A percentile compares a stretch with the other conserved stretches of the same genome.
Evolutionary conservation across 2,797 vertebrate genomes (phyloP).

Genomic region (Gymnoscopelus braueri): DNA sequence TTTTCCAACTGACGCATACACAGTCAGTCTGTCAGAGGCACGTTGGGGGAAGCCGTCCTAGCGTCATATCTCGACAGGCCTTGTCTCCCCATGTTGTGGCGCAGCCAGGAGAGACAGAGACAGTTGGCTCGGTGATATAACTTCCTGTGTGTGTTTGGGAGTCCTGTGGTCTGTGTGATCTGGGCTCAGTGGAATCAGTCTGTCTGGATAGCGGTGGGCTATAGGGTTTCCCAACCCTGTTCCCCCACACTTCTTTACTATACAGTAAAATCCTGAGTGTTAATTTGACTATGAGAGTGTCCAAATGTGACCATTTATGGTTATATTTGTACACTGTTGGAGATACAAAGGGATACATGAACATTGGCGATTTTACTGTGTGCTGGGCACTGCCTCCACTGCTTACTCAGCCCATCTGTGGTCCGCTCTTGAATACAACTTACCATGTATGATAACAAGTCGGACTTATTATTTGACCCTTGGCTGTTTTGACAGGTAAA

Average conservation of each 20-base stretch:
- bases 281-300: too few relatives aligned
- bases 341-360: too few relatives aligned
- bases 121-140: constrained; percentile 68
- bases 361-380: constrained; percentile 13
- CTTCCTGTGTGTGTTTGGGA: constrained; percentile 70
- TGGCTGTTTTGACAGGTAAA: constrained; percentile 34
- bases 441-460: constrained; percentile 47
- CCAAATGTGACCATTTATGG: too few relatives aligned
- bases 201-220: constrained; percentile 70
- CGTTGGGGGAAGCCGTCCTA: constrained; percentile 20
- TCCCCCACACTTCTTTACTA: constrained; percentile 14
- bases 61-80: constrained; percentile 36
- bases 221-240: constrained; percentile 59
- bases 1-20: neutral
- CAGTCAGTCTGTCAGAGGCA: constrained; percentile 12
- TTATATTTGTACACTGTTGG: too few relatives aligned
- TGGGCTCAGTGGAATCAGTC: constrained; percentile 72
- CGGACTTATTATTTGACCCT: constrained; percentile 38
- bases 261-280: too few relatives aligned
- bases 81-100: constrained; percentile 54
- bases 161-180: constrained; percentile 78
- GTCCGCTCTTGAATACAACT: constrained; percentile 44
- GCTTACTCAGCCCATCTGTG: constrained; percentile 58
- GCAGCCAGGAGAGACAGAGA: constrained; percentile 50
- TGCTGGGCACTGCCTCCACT: neutral